Base-by-base conservation (phyloP, 2,888 invertebrate genomes). In the Reticulitermes lucifugus region DNA sequence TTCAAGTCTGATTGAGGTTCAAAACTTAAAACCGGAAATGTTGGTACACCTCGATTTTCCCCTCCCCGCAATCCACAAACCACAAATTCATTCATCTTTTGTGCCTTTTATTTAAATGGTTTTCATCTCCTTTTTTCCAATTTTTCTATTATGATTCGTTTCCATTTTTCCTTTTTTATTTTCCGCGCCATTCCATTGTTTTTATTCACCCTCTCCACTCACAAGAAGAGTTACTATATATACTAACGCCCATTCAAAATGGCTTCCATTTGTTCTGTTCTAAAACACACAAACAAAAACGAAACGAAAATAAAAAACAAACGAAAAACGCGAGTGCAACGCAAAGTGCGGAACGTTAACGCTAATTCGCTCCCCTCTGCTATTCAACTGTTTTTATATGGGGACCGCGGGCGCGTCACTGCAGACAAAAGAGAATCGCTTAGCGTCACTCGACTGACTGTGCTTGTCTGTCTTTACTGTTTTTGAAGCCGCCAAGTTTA, bases 211-310 rank as follows among this genome's bases (percentile, higher is more conserved):
- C 81, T 70, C 55, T 35, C 60, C 60, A 35, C n/a, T 70, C 81
- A 81, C 81, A 81, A 81, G 81, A 81, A 81, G 81, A 81, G 81
- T 81, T 81, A 81, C 65, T 81, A 65, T 81, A 79, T 79, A 79
- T 35, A 81, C 65, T 46, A 65, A 70, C 81, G 41, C 81, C 81
- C 65, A 81, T 81, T 81, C 81, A 81, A 81, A 81, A 81, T 81
- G 81, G 65, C 65, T 70, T 81, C 81, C 81, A 81, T 81, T 81
- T 81, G 81, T 81, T 81, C 81, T 65, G 46, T 81, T 81, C 81
- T 70, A 81, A 81, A 81, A 81, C 81, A 81, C 81, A 81, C 81
- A 81, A 81, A 81, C 81, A 81, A 81, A 81, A 81, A 65, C 81
- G 65, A 81, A 81, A 80, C 59, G 55, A 59, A 79, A 79, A 79